phyloP scores from a whole-genome alignment of 2,113 vertebrate genomes.

The Scophthalmus maximus region DNA sequence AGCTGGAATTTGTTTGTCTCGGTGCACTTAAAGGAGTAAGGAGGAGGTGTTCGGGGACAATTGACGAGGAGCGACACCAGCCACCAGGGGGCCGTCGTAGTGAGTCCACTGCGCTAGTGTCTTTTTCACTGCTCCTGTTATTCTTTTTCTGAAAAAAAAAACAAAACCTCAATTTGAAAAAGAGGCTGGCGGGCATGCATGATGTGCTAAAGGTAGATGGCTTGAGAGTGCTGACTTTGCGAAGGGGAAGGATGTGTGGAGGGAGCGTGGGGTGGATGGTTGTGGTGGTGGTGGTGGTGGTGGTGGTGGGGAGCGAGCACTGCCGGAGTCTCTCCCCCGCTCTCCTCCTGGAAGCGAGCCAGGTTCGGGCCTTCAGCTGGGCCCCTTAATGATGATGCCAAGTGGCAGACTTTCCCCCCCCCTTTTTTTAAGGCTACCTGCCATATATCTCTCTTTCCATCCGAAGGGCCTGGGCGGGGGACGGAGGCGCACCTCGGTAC shows the following conservation, averaged over 20 bases:
- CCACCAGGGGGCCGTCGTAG: conserved; percentile 52
- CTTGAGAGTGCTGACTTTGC: conserved; percentile 80
- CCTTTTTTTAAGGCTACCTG: conserved; percentile 64
- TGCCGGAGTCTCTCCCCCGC: conserved; percentile 42
- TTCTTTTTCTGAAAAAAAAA: conserved; percentile 19
- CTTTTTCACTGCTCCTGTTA: conserved; percentile 33
- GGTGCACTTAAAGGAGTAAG: background rate
- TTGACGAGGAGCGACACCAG: conserved; percentile 24
- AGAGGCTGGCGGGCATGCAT: conserved; percentile 66
- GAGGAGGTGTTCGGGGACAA: background rate
- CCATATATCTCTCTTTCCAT: conserved; percentile 50
- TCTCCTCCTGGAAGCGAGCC: conserved; percentile 59
- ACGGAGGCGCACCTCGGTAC: conserved; percentile 32
- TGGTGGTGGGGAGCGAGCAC: conserved; percentile 9
- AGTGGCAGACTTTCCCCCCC: conserved; percentile 69
- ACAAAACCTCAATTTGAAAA: conserved; percentile 63
- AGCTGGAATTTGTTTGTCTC: conserved; percentile 19
- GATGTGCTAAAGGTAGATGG: conserved; percentile 78
- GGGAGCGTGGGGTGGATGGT: background rate
- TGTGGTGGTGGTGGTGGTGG: too few species aligned
- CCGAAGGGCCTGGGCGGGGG: background rate
- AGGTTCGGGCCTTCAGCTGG: conserved; percentile 67
- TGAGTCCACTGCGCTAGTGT: conserved; percentile 36
- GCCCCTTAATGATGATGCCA: conserved; percentile 75
- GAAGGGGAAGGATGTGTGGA: conserved; percentile 44